Base-by-base conservation (phyloP, 2,797 vertebrate genomes). In the Hipposideros larvatus region DNA sequence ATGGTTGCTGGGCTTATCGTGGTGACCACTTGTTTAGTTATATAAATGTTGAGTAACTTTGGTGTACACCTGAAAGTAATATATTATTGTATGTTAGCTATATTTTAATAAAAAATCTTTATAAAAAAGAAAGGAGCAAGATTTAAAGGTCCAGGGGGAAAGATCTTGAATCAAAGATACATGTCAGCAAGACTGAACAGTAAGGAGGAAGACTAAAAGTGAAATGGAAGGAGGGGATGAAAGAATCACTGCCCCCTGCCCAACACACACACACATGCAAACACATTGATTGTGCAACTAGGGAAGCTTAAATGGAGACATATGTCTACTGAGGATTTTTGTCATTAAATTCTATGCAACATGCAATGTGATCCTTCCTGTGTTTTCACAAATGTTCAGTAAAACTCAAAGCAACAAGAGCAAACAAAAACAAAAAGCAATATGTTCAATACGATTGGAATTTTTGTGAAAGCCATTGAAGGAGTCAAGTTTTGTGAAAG, bases 401-500 rank as follows among this genome's bases (percentile, higher is more conserved):
- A 92, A 92, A 91, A 66, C 57, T 68, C 37, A 88, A 86, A 82
- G 37, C 13, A 46, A 41, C 48, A 86, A 86, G 55, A 55, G 59
- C n/a, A 73, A 79, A n/a, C 55, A 71, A 79, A 91, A 83, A 82
- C 28, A 83, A 94, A 91, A 11, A n/a, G 65, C 5, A 77, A 75
- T 55, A 75, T 63, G 24, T 37, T 41, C 68, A 11, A 7, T 75
- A 55, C n/a, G 24, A 53, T 21, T 55, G 7, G 31, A 80, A 89
- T 75, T 88, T 9, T 53, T 92, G 5, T 93, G 65, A 93, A 86
- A 79, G 16, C 10, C 57, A 65, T 4, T 28, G 51, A 78, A 74
- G 21, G 51, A 41, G 4, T 55, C 18, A 61, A 57, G 68, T 51
- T 79, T 90, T 86, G 41, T 68, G 14, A 13, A 51, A 51, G 41